Conservation (phyloP, 2,113 vertebrate species). For the Lycaon pictus region DNA sequence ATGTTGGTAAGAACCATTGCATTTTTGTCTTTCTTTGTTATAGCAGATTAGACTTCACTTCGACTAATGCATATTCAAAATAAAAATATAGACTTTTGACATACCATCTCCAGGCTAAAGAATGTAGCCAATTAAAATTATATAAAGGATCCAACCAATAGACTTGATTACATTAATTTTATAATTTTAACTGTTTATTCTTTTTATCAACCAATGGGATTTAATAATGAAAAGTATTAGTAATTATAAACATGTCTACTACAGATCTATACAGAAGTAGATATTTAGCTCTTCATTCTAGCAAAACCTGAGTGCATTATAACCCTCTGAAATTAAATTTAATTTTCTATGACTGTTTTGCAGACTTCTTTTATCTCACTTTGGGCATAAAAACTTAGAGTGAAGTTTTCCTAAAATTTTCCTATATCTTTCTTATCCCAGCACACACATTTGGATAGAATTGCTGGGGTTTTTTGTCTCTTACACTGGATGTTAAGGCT, state of each 20-base stretch:
- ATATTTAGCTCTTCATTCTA: neutral
- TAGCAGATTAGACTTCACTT: neutral
- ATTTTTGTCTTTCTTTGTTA: neutral
- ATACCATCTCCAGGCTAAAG: neutral
- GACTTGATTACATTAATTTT: conserved; percentile 2
- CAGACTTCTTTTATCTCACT: neutral
- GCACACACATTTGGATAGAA: neutral
- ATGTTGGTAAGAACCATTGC: neutral
- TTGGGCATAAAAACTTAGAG: conserved; percentile 3
- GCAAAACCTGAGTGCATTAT: neutral
- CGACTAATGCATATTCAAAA: neutral
- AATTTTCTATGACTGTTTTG: neutral
- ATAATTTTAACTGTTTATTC: conserved; percentile 5
- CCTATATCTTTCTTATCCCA: neutral
- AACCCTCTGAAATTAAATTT: conserved; percentile 7
- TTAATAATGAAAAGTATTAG: neutral
- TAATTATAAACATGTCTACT: neutral
- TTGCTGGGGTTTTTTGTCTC: neutral
- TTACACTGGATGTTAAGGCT: neutral
- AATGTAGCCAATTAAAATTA: neutral
- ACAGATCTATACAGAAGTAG: neutral
- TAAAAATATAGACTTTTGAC: neutral
- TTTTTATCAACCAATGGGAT: neutral
- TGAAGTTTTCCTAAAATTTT: neutral
- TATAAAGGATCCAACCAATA: neutral